Base-by-base conservation (phyloP, 2,888 invertebrate genomes). In the Drosophila nigricruria region DNA sequence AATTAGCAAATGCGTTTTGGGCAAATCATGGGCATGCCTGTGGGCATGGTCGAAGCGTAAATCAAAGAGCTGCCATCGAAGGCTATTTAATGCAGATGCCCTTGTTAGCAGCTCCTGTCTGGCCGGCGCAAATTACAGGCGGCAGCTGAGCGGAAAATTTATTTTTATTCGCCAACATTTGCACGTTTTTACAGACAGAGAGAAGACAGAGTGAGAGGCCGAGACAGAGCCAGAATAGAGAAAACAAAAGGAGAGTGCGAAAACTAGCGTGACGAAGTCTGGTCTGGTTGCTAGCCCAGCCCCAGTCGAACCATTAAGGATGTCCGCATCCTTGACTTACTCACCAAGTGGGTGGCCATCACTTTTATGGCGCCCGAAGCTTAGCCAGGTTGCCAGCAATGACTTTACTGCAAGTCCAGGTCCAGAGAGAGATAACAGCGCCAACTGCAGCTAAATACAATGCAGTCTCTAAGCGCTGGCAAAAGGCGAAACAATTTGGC, bases 401-500 rank as follows among this genome's bases (percentile, higher is more conserved):
- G 56, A 34, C 54, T 27, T 40, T 23, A 8, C 67, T 18, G 14
- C 38, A 32, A 57, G 32, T 20, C 43, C 20, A 23, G 27, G n/a
- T n/a, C 14, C 27, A 5, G 6, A 12, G 18, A 12, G 42, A 5
- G 18, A n/a, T 9, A 38, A 20, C 34, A 47, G 20, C 30, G 38
- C 6, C 9, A 32, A 18, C 34, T 25, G 10, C 45, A 52, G 50
- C 4, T 30, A 40, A 47, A 23, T 16, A 34, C 27, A n/a, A 47
- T 30, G 18, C 45, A 18, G 32, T 18, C 34, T 45, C 49, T 23
- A 50, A 49, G 57, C 49, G 57, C 68, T 34, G 38, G 47, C 38
- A 53, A 70, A 42, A 76, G 49, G 49, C 45, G 54, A 65, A 76
- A 73, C 81, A 73, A 73, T 85, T 85, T 82, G 83, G 73, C 81